Conservation (phyloP, 2,113 vertebrate genomes). For the Dasypus novemcinctus region DNA sequence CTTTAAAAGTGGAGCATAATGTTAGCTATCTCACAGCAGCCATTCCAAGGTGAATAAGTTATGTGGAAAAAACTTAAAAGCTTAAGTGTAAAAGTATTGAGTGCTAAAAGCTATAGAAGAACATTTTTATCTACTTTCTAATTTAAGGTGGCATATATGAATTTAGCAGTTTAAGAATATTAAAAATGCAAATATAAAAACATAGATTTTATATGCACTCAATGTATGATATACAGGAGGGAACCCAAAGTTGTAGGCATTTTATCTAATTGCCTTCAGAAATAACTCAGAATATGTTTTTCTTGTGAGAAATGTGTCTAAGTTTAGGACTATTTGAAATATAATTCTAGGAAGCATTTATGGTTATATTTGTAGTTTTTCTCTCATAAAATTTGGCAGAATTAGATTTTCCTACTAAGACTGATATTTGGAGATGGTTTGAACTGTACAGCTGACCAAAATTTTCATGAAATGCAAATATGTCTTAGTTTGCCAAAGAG, state of each 20-base stretch:
- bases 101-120: background rate
- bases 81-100: slow-evolving; percentile 37
- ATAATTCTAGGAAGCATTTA: background rate
- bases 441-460: background rate
- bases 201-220: background rate
- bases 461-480: background rate
- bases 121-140: background rate
- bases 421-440: background rate
- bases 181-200: background rate
- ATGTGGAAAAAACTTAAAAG: slow-evolving; percentile 17
- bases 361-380: background rate
- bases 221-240: background rate
- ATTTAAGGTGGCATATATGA: background rate
- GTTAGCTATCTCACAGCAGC: slow-evolving; percentile 54
- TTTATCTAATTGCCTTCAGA: background rate
- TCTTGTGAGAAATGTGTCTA: background rate
- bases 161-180: slow-evolving; percentile 6
- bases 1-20: slow-evolving; percentile 55
- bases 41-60: slow-evolving; percentile 57
- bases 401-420: background rate
- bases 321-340: slow-evolving; percentile 46
- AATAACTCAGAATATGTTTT: background rate
- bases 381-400: background rate
- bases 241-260: background rate
- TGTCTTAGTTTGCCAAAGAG: too few species aligned